Evolutionary conservation across 2,888 invertebrate species (phyloP), one percentile per base, ranked within the genome.

Genomic region (Ophion obscuratus): DNA sequence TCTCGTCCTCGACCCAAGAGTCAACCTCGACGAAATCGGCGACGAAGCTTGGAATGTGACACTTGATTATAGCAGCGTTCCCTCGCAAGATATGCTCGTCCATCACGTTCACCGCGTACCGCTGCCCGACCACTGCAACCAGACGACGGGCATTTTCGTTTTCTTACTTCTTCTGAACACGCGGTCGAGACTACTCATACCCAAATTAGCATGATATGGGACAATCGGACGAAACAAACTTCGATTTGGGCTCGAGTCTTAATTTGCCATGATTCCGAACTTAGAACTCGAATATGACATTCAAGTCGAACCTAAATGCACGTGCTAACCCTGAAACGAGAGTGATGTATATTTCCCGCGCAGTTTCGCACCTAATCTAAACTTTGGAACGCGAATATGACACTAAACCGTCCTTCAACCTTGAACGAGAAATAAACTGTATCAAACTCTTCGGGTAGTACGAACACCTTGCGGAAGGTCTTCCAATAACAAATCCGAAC

Each of bases 11-110:
- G 94, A 97, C 96, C 98, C 98, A 98, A 91, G 97, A 97, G 91
- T 96, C 96, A 91, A 98, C 97, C 92, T 95, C 95, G 92, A 98
- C 97, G 95, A 97, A 98, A 95, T 98, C 98, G 92, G 97, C 97
- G 90, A 98, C 98, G 95, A 98, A 98, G 95, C 97, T 97, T 91
- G 98, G 98, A 94, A 98, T 98, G 95, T 98, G 97, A 95, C 98
- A 98, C 96, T 98, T 98, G 94, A 98, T 95, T 94, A 98, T 97
- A 92, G 97, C 98, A 91, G 98, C 97, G 95, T 98, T 98, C 92
- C 98, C 98, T 94, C 97, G 96, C 91, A 98, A 96, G 90, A 98
- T 97, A 95, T 98, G 97, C 95, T 98, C 98, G 94, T 98, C 98
- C 97, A 98, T 97, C 92, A 98, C 97, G 96, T 98, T 98, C 92